These are phyloP conservation scores for Mechanitis messenoides DNA, from an alignment of 2,888 invertebrate species.

Conservation along the genomic window DNA sequence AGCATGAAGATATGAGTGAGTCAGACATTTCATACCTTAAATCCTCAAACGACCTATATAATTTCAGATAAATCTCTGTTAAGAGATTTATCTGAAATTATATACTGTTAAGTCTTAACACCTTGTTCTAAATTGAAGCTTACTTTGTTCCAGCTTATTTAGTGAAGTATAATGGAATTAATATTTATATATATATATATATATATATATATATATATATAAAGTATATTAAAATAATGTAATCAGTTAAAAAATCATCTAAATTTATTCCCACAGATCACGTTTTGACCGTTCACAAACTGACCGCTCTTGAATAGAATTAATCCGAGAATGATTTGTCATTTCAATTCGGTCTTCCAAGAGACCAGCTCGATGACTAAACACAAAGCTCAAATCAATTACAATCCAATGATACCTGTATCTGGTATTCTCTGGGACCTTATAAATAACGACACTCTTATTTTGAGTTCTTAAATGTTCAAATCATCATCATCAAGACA, in stretches of 20 bases:
- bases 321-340: conserved; percentile 41
- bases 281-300: conserved; percentile 39
- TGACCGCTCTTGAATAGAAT: conserved; percentile 39
- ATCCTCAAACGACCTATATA: too few species aligned
- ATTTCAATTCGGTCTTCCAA: conserved; percentile 37
- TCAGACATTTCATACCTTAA: too few species aligned
- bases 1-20: too few species aligned
- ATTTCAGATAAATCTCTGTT: too few species aligned
- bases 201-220: too few species aligned
- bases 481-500: too few species aligned
- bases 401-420: conserved; percentile 27
- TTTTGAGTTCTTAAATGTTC: neutral
- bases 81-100: too few species aligned
- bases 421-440: conserved; percentile 17
- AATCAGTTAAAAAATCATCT: conserved; percentile 7
- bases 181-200: too few species aligned
- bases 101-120: too few species aligned
- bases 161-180: too few species aligned
- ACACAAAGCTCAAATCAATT: conserved; percentile 23
- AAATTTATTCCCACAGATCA: conserved; percentile 46
- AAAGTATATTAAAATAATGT: conserved; percentile 13
- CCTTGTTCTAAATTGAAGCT: too few species aligned
- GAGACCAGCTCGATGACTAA: conserved; percentile 26
- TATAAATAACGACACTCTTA: neutral
- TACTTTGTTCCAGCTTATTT: too few species aligned